A percentile compares a stretch with the other conserved stretches of the same genome.
Conservation (phyloP, 2,888 invertebrate species). For the Panopea generosa region DNA sequence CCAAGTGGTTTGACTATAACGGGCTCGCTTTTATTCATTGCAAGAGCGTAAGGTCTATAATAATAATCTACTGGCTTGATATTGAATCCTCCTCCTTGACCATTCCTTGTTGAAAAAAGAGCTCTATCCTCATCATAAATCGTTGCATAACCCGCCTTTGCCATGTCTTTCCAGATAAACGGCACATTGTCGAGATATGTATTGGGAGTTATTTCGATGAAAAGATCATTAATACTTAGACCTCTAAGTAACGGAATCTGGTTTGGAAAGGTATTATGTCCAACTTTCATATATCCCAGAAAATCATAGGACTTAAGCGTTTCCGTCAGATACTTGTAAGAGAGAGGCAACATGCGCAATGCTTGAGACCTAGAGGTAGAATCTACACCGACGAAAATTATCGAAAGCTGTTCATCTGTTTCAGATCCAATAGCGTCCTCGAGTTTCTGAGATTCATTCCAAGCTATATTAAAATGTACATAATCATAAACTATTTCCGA, state of each 20-base stretch:
- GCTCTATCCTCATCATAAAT: slow-evolving; percentile 93
- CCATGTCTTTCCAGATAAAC: too few relatives aligned
- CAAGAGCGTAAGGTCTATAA: slow-evolving; percentile 90
- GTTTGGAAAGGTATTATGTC: slow-evolving; percentile 63
- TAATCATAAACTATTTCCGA: slow-evolving; percentile 36
- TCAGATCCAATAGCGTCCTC: slow-evolving; percentile 29
- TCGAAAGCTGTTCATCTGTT: slow-evolving; percentile 34
- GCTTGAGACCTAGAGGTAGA: slow-evolving; percentile 47
- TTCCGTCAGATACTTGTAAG: slow-evolving; percentile 54
- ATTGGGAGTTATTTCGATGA: slow-evolving; percentile 89
- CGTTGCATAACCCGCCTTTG: too few relatives aligned
- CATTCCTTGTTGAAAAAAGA: slow-evolving; percentile 92
- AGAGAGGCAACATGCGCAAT: slow-evolving; percentile 53
- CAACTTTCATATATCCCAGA: slow-evolving; percentile 65
- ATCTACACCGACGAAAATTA: slow-evolving; percentile 47
- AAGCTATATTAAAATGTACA: slow-evolving; percentile 41
- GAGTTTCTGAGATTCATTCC: slow-evolving; percentile 16
- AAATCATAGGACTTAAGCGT: slow-evolving; percentile 52
- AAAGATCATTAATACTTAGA: slow-evolving; percentile 16
- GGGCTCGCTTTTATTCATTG: slow-evolving; percentile 82
- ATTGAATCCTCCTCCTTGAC: slow-evolving; percentile 90
- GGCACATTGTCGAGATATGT: slow-evolving; percentile 90
- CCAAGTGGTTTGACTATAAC: slow-evolving; percentile 50
- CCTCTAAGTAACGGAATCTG: slow-evolving; percentile 60
- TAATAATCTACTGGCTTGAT: slow-evolving; percentile 94